Evolutionary conservation across 2,113 vertebrate species (phyloP), one percentile per base, ranked within the genome.

Genomic region (Mungos mungo): DNA sequence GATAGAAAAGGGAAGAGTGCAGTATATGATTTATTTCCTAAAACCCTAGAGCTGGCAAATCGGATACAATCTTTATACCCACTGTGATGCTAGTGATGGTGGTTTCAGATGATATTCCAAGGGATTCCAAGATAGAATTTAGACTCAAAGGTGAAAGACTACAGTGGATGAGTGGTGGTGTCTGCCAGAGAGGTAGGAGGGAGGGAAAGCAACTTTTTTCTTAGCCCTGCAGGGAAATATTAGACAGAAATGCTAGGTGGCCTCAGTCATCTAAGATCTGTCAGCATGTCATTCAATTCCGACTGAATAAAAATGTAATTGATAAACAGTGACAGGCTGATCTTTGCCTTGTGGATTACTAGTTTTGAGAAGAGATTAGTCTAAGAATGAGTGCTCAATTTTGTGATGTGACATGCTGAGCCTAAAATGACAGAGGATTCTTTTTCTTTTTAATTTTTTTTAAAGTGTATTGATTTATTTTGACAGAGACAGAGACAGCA

Each of bases 51-150:
- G 33, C 29, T 41, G 10, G 1, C 19, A 23, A 45, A 31, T 8
- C 57, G 5, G 0, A 18, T 66, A 2, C 7, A 72, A 12, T 11
- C 74, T 89, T 54, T 83, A 0, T 5, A 3, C 14, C 21, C 60
- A 4, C 1, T 6, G 47, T 21, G 6, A 2, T 33, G 9, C 14
- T 33, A 18, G 4, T 7, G 2, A 54, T 33, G 13, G 11, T 69
- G 16, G 7, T 31, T 27, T 66, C 11, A 19, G 50, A 25, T 0
- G 52, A 0, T 31, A 7, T 18, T 14, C 13, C 29, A 23, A 50
- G 15, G 14, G 8, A 52, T 63, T 45, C 41, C 1, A 25, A 12
- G 15, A 7, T 15, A 45, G 15, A 1, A 0, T 50, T 83, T 63
- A 23, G 57, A 8, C 52, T 88, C 23, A 7, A 0, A 15, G 13